These are phyloP conservation scores for Eupithecia dodoneata DNA, from an alignment of 2,888 invertebrate genomes.

Conservation along the genomic window DNA sequence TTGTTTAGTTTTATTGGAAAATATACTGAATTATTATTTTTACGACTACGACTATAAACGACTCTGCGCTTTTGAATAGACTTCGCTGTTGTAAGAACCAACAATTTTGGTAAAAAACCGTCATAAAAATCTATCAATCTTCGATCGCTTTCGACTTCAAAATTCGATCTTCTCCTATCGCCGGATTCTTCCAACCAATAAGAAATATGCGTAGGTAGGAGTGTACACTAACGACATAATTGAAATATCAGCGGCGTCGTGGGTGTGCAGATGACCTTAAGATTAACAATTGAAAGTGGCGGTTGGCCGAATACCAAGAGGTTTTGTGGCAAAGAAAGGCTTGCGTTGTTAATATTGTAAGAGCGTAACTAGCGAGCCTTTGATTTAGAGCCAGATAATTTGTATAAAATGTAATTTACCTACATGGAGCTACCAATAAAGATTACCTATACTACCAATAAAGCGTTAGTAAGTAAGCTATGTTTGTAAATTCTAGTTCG, in stretches of 20 bases:
- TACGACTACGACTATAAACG: not conserved
- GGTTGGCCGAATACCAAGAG: conserved; percentile 10
- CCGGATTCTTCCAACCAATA: conserved; percentile 3
- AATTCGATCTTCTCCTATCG: not conserved
- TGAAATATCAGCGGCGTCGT: conserved; percentile 32
- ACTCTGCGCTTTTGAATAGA: not conserved
- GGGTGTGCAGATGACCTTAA: conserved; percentile 45
- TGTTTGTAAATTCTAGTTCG: no score
- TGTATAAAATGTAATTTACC: not conserved
- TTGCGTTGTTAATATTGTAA: not conserved
- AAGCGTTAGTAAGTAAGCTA: no score
- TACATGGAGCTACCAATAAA: not conserved
- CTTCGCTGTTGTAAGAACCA: not conserved
- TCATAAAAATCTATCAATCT: not conserved
- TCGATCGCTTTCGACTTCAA: no score
- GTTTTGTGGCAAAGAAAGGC: conserved; percentile 10
- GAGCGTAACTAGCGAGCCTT: not conserved
- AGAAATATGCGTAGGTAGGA: conserved; percentile 28
- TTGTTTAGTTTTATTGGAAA: not conserved
- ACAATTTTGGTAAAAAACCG: not conserved
- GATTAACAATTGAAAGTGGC: conserved; percentile 43
- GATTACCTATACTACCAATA: no score
- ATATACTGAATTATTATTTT: not conserved
- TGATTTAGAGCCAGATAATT: not conserved
- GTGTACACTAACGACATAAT: conserved; percentile 22